Evolutionary conservation across 2,797 vertebrate species (phyloP), one percentile per base, ranked within the genome.

Genomic region (Helarctos malayanus): DNA sequence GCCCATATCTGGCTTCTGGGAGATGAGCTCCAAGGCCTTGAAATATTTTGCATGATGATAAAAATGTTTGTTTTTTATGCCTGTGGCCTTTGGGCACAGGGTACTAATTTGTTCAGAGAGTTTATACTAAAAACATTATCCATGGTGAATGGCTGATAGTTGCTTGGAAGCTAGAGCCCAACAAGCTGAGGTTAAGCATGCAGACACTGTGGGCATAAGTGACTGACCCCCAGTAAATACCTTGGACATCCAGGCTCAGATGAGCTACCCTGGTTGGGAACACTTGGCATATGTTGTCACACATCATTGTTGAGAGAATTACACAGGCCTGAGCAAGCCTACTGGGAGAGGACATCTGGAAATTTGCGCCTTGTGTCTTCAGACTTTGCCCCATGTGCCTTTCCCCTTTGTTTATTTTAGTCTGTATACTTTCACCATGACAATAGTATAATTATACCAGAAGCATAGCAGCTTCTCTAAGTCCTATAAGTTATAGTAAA

Each of bases 361-460:
- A 38, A 0, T 27, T 29, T 56, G 5, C 2, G 1, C 0, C 18
- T 47, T 18, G 0, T 68, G 47, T 52, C n/a, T 41, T 27, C 45
- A 68, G 2, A 32, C 4, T 75, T 73, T 41, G 14, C 0, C 5
- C 14, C 11, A 25, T 23, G 3, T 73, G 18, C 0, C 3, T 27
- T 92, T 88, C 7, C 18, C 0, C 12, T 59, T 89, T 71, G 52
- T 19, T 81, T 54, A 54, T 73, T 94, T 92, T 57, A 85, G 79
- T 29, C 18, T 86, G 9, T 41, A 80, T 41, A n/a, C 0, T 73
- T 93, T 41, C 19, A 79, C 23, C 54, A 2, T 5, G 49, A 29
- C 25, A 14, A 61, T 35, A 21, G 2, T 86, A 7, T 92, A 21
- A 69, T 86, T 71, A 49, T 5, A 12, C 3, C 2, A 35, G 4